These are phyloP conservation scores for Caenorhabditis japonica DNA, from an alignment of 2,888 invertebrate species.

Conservation along the genomic window DNA sequence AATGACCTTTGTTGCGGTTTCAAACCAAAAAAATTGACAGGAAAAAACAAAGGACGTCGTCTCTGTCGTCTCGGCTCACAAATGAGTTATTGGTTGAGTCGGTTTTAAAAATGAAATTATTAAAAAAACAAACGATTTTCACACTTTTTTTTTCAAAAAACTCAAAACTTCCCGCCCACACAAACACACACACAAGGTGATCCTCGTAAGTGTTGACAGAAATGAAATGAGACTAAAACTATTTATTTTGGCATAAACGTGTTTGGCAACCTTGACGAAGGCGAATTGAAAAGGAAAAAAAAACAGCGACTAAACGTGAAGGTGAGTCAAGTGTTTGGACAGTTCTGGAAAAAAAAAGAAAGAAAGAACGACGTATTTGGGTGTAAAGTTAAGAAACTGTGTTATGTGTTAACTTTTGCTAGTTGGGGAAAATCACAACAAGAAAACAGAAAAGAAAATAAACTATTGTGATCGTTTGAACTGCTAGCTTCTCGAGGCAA, in stretches of 20 bases:
- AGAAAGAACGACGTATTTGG: conserved; percentile 6
- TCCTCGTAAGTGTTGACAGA: conserved; percentile 28
- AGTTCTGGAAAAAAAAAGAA: conserved; percentile 5
- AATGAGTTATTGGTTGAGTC: conserved; percentile 32
- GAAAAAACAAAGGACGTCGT: conserved; percentile 4
- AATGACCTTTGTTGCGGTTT: conserved; percentile 22
- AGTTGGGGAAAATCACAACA: conserved; percentile 11
- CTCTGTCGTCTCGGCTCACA: too few relatives aligned
- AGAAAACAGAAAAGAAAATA: background rate
- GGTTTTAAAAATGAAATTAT: background rate
- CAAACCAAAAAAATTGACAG: background rate
- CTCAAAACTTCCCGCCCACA: too few relatives aligned
- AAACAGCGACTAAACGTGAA: conserved; percentile 16
- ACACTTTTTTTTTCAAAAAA: conserved; percentile 7
- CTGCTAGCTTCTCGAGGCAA: conserved; percentile 2
- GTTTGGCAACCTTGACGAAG: conserved; percentile 48
- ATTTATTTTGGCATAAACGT: conserved; percentile 52
- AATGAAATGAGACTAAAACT: conserved; percentile 41
- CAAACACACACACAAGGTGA: conserved; percentile 5
- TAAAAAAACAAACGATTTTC: conserved; percentile 17
- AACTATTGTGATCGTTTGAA: conserved; percentile 7
- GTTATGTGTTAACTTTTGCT: too few relatives aligned
- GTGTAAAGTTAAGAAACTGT: conserved; percentile 16
- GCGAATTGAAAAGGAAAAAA: conserved; percentile 31
- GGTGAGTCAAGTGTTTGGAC: conserved; percentile 46